A percentile compares a stretch with the other conserved stretches of the same genome.
These are phyloP conservation scores for Scrobipalpa atriplicella DNA, from an alignment of 2,888 invertebrate species.

Conservation along the genomic window DNA sequence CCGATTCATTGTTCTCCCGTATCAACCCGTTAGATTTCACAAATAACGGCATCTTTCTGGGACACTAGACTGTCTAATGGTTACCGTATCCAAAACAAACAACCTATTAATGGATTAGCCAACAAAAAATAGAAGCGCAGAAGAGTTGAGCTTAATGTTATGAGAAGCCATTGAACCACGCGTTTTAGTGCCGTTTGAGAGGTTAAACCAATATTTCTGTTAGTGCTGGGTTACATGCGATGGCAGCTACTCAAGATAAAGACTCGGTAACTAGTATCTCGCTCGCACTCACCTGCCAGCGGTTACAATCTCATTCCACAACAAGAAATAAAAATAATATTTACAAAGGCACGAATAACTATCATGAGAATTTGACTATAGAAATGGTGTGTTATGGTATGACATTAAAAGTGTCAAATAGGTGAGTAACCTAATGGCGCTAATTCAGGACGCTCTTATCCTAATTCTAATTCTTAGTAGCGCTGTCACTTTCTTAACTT, in stretches of 20 bases:
- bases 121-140: constrained; percentile 19
- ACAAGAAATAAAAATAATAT: background rate
- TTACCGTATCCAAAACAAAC: constrained; percentile 25
- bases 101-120: constrained; percentile 20
- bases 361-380: background rate
- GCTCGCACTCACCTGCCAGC: background rate
- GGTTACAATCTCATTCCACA: background rate
- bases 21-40: constrained; percentile 13
- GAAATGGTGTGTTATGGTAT: too few relatives aligned
- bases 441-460: too few relatives aligned
- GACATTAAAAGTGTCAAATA: too few relatives aligned
- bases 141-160: background rate
- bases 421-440: too few relatives aligned
- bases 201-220: constrained; percentile 10
- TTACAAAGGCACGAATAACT: background rate
- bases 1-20: constrained; percentile 7
- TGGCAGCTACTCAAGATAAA: background rate
- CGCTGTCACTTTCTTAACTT: too few relatives aligned
- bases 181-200: background rate
- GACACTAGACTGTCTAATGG: constrained; percentile 24
- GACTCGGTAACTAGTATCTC: constrained; percentile 2
- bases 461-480: too few relatives aligned
- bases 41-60: constrained; percentile 17
- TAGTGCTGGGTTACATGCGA: constrained; percentile 8
- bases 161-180: background rate